A percentile compares a stretch with the other conserved stretches of the same genome.
Evolutionary conservation across 30 jellyfish, hydroid and myxozoan species (phyloP).

Genomic region (Pseudorhiza aurosa): DNA sequence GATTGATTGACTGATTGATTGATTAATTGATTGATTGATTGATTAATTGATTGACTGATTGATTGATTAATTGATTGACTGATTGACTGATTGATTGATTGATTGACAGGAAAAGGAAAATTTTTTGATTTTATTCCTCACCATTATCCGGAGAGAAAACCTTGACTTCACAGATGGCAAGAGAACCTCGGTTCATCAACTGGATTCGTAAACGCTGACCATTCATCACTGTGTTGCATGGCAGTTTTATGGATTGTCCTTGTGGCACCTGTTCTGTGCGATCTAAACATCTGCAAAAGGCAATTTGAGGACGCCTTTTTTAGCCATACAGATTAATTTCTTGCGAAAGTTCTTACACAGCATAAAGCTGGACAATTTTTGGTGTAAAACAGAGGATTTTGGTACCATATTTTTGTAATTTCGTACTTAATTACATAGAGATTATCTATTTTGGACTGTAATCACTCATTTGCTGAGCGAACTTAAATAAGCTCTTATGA

Average conservation of each 20-base stretch:
- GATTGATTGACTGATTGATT: not conserved
- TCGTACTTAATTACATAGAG: no score
- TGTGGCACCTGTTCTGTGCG: not conserved
- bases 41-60: not conserved
- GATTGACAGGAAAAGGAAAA: no score
- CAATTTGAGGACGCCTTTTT: no score
- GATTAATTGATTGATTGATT: not conserved
- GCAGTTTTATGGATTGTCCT: not conserved
- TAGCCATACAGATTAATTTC: no score
- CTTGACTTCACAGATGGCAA: constrained; percentile 14
- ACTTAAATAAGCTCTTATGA: no score
- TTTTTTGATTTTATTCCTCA: not conserved
- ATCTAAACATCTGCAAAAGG: not conserved
- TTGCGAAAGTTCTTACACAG: no score
- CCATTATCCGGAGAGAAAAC: not conserved
- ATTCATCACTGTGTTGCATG: not conserved
- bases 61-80: not conserved
- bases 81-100: not conserved
- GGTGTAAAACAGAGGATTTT: no score
- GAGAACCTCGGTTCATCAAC: not conserved
- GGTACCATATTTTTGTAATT: no score
- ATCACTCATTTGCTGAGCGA: no score
- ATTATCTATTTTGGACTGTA: no score
- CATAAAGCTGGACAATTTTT: no score
- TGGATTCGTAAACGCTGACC: constrained; percentile 9